phyloP scores from a whole-genome alignment of 2,888 invertebrate species.

The Nasonovia ribisnigri region DNA sequence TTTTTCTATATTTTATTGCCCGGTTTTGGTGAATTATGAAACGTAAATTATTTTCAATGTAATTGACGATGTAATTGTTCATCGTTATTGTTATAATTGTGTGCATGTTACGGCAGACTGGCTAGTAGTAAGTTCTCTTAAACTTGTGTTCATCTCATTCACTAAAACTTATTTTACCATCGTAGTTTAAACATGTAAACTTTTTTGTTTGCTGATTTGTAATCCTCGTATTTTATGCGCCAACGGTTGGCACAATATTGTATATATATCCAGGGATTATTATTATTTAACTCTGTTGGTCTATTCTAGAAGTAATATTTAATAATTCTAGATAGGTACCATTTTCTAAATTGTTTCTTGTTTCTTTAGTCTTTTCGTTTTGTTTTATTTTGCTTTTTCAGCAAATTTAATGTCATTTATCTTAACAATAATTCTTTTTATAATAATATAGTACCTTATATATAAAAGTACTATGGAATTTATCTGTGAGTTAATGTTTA shows the following conservation, averaged over 20 bases:
- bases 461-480: neutral
- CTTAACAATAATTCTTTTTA: neutral
- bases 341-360: neutral
- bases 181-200: conserved; percentile 43
- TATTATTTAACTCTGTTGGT: conserved; percentile 7
- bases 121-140: conserved; percentile 27
- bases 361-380: neutral
- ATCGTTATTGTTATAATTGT: conserved; percentile 1
- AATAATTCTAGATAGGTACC: neutral
- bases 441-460: neutral
- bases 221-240: conserved; percentile 39
- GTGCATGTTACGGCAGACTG: conserved; percentile 9
- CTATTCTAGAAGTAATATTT: neutral
- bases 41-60: neutral
- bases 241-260: neutral
- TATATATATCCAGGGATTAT: neutral
- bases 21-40: neutral
- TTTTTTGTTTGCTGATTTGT: conserved; percentile 42
- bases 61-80: neutral
- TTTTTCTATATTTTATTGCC: neutral
- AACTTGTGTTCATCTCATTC: conserved; percentile 30
- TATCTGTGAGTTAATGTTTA: neutral
- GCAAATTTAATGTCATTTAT: neutral
- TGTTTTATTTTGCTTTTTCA: neutral
- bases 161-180: conserved; percentile 37